These are phyloP conservation scores for Castor canadensis DNA, from an alignment of 2,113 vertebrate species.

Conservation along the genomic window DNA sequence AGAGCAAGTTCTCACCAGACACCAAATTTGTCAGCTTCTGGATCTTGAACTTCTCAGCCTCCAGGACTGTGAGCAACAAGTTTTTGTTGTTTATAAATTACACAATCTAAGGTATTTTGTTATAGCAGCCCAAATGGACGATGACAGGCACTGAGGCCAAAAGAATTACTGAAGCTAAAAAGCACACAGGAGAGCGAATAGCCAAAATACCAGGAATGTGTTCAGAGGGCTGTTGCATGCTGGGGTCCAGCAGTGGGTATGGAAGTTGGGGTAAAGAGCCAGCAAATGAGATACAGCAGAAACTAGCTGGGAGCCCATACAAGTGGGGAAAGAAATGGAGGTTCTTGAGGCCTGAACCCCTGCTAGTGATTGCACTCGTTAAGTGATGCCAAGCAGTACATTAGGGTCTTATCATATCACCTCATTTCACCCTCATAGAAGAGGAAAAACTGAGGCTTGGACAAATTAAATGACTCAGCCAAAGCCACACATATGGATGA, in stretches of 20 bases:
- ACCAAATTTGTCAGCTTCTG: neutral
- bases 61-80: neutral
- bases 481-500: neutral
- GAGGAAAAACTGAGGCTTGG: neutral
- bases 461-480: neutral
- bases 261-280: neutral
- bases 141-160: neutral
- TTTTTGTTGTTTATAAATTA: neutral
- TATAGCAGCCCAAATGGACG: neutral
- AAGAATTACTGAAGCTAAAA: neutral
- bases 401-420: neutral
- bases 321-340: neutral
- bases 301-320: neutral
- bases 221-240: neutral
- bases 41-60: neutral
- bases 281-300: neutral
- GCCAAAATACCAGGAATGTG: neutral
- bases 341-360: neutral
- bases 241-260: neutral
- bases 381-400: neutral
- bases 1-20: neutral
- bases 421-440: neutral
- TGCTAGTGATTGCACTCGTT: neutral
- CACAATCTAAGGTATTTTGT: neutral
- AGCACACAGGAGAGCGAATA: neutral